Evolutionary conservation across 1,140 invertebrate genomes (phyloP), one percentile per base, ranked within the genome.

Genomic region (Zaprionus africanus): DNA sequence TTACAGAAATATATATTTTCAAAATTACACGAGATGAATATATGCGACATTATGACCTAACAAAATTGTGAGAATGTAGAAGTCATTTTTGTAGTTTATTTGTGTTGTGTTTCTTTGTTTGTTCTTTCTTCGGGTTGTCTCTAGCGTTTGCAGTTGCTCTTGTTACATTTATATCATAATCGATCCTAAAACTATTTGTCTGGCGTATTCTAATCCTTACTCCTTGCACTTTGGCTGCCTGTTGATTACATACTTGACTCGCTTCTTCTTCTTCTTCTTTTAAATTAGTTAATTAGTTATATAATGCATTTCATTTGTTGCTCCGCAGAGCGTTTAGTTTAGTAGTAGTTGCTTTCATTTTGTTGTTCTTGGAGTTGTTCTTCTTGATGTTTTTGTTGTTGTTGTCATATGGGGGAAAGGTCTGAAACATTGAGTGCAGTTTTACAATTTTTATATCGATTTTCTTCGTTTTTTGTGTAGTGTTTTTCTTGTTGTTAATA

Each of bases 401-500:
- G 49, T 24, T 41, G 36, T 65, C 22, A 6, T 60, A 15, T 60
- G 66, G 53, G 71, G 62, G 63, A 64, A 66, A 78, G 81, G 70
- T 76, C 69, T 90, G 85, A 88, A 88, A 88, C 85, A 85, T 90
- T 81, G 76, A 90, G 87, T 91, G 87, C 82, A 91, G 63, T 91
- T 91, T 90, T 82, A 79, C 75, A 84, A 81, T 90, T 90, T 88
- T 74, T 68, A 34, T 79, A 75, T 88, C 54, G 43, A 82, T 75
- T 76, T 65, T 79, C 26, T 64, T 59, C 24, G 12, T 36, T 58
- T 66, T 76, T 24, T 51, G 17, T 51, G 19, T 51, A 24, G 9
- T 51, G 17, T 51, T 62, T 71, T 66, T 70, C 51, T 65, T 62
- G 67, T 70, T 71, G 9, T 51, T 85, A 72, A 69, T 79, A 51